These are phyloP conservation scores for Scrobipalpa costella DNA, from an alignment of 2,888 invertebrate genomes.

Conservation along the genomic window DNA sequence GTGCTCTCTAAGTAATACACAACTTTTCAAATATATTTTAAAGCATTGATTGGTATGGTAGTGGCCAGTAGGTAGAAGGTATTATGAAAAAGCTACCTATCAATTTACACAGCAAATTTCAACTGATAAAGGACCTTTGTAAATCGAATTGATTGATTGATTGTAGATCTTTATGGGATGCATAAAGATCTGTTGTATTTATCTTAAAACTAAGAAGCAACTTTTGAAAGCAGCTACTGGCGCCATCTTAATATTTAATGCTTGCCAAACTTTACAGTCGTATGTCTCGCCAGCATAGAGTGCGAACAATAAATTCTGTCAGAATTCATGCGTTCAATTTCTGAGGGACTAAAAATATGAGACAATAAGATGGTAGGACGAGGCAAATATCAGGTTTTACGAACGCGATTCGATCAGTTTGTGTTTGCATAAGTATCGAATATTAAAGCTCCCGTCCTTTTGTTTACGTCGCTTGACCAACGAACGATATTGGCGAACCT, in stretches of 20 bases:
- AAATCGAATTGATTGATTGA: too few relatives aligned
- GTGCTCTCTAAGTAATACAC: too few relatives aligned
- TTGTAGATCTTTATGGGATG: too few relatives aligned
- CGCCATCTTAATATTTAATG: background rate
- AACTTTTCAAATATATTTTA: too few relatives aligned
- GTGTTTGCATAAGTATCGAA: slow-evolving; percentile 27
- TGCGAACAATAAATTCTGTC: slow-evolving; percentile 52
- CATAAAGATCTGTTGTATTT: too few relatives aligned
- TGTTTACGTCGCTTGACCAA: slow-evolving; percentile 21
- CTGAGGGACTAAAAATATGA: slow-evolving; percentile 52
- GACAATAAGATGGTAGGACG: slow-evolving; percentile 47
- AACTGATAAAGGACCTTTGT: too few relatives aligned
- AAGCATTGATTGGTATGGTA: too few relatives aligned
- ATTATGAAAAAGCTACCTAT: too few relatives aligned
- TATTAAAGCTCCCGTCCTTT: slow-evolving; percentile 14
- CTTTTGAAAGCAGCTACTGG: background rate
- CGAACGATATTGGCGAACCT: slow-evolving; percentile 21
- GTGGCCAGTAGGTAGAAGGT: too few relatives aligned
- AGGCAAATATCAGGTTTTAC: slow-evolving; percentile 37
- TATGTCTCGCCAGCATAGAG: slow-evolving; percentile 37
- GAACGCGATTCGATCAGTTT: slow-evolving; percentile 27
- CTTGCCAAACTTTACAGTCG: slow-evolving; percentile 13
- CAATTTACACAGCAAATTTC: too few relatives aligned
- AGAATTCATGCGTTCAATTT: slow-evolving; percentile 57
- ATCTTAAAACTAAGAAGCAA: background rate